Conservation (phyloP, 2,113 vertebrate genomes). For the Stegostoma tigrinum region DNA sequence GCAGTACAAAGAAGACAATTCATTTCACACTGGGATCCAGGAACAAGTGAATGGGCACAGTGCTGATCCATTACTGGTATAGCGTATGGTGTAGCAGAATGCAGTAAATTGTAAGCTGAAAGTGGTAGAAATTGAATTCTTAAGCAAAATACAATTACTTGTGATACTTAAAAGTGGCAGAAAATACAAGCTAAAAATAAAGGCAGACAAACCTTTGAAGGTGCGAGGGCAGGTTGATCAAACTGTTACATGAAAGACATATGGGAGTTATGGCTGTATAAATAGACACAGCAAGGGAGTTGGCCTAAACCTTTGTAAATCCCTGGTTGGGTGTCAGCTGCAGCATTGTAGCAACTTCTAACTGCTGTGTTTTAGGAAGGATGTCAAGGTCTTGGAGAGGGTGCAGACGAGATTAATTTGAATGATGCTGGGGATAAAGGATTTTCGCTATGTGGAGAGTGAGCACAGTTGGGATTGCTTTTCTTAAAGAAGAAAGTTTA, state of each 20-base stretch:
- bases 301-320: not conserved
- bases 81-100: not conserved
- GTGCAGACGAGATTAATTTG: not conserved
- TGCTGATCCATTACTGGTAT: not conserved
- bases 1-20: not conserved
- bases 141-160: not conserved
- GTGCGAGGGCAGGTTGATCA: not conserved
- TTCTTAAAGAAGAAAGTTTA: not conserved
- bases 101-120: not conserved
- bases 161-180: slow-evolving; percentile 6
- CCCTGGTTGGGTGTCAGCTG: not conserved
- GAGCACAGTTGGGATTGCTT: not conserved
- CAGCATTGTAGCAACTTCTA: not conserved
- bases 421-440: not conserved
- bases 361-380: not conserved
- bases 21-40: not conserved
- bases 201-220: not conserved
- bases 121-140: not conserved
- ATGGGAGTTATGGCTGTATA: not conserved
- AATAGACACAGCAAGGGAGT: not conserved
- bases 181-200: not conserved
- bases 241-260: not conserved
- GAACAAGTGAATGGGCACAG: not conserved
- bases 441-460: not conserved
- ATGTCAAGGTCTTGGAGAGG: not conserved